Evolutionary conservation across 1,140 invertebrate species (phyloP).

Genomic region (Drosophila busckii): DNA sequence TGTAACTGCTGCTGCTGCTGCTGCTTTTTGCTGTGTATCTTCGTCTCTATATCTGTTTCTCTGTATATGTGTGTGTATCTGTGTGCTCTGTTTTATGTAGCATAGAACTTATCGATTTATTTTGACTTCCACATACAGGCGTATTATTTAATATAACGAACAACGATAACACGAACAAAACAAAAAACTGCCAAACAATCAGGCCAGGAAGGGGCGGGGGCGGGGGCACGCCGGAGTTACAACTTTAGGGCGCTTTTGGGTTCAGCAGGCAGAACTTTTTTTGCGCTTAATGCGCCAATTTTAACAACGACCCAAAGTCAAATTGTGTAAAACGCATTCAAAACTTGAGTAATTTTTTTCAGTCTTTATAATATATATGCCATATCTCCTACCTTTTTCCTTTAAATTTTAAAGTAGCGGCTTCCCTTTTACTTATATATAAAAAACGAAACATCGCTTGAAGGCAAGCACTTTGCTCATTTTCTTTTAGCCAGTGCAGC

Average conservation of each 20-base stretch:
- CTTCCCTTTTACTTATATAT: slow-evolving; percentile 4
- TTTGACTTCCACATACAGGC: slow-evolving; percentile 62
- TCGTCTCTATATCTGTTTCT: slow-evolving; percentile 19
- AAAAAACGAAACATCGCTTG: slow-evolving; percentile 28
- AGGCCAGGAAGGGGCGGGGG: slow-evolving; percentile 1
- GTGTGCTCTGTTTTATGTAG: slow-evolving; percentile 32
- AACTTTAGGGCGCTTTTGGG: slow-evolving; percentile 53
- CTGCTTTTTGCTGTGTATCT: slow-evolving; percentile 46
- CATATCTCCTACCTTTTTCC: slow-evolving; percentile 3
- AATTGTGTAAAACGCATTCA: slow-evolving; percentile 74
- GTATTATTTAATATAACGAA: slow-evolving; percentile 71
- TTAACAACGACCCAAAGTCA: slow-evolving; percentile 68
- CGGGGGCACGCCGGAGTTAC: neutral
- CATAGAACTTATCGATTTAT: slow-evolving; percentile 72
- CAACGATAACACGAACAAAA: slow-evolving; percentile 35
- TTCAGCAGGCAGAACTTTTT: slow-evolving; percentile 32
- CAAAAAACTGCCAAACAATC: slow-evolving; percentile 1
- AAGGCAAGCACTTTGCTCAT: slow-evolving; percentile 33
- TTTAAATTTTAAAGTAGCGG: slow-evolving; percentile 19
- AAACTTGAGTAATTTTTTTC: slow-evolving; percentile 70
- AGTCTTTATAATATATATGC: slow-evolving; percentile 26
- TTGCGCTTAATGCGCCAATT: slow-evolving; percentile 70
- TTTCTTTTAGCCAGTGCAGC: slow-evolving; percentile 39
- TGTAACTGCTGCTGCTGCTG: slow-evolving; percentile 27
- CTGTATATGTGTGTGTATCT: slow-evolving; percentile 10